phyloP scores from a whole-genome alignment of 2,888 invertebrate species.

The Ypsolopha sequella region DNA sequence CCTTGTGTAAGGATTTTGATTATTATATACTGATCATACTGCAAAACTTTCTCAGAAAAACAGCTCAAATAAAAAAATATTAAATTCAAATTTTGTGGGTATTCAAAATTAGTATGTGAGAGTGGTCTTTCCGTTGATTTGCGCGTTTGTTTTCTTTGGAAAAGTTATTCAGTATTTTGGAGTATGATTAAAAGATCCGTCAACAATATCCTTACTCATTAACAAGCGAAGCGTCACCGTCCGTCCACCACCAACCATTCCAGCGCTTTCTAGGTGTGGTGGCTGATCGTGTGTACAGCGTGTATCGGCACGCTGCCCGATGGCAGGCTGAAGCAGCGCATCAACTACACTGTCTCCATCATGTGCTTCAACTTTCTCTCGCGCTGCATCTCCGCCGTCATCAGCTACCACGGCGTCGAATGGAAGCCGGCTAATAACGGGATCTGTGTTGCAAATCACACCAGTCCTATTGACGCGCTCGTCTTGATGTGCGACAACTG shows the following conservation, averaged over 20 bases:
- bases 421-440: slow-evolving; percentile 83
- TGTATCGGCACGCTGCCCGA: slow-evolving; percentile 88
- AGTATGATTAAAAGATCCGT: too few relatives aligned
- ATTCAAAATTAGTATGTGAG: too few relatives aligned
- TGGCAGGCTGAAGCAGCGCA: slow-evolving; percentile 79
- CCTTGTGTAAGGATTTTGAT: too few relatives aligned
- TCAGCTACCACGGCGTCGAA: slow-evolving; percentile 88
- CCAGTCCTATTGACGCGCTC: slow-evolving; percentile 97
- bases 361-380: slow-evolving; percentile 95
- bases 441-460: slow-evolving; percentile 99
- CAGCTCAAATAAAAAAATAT: too few relatives aligned
- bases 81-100: too few relatives aligned
- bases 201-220: too few relatives aligned
- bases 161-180: too few relatives aligned
- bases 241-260: background rate
- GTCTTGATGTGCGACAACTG: slow-evolving; percentile 97
- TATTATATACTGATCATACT: too few relatives aligned
- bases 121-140: too few relatives aligned
- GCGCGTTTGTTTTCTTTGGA: too few relatives aligned
- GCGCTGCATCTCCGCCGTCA: slow-evolving; percentile 90
- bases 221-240: background rate
- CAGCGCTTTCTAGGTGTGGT: slow-evolving; percentile 76
- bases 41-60: too few relatives aligned
- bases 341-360: slow-evolving; percentile 85
- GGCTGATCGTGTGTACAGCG: slow-evolving; percentile 88